Evolutionary conservation across 2,113 vertebrate genomes (phyloP).

Genomic region (Numida meleagris): DNA sequence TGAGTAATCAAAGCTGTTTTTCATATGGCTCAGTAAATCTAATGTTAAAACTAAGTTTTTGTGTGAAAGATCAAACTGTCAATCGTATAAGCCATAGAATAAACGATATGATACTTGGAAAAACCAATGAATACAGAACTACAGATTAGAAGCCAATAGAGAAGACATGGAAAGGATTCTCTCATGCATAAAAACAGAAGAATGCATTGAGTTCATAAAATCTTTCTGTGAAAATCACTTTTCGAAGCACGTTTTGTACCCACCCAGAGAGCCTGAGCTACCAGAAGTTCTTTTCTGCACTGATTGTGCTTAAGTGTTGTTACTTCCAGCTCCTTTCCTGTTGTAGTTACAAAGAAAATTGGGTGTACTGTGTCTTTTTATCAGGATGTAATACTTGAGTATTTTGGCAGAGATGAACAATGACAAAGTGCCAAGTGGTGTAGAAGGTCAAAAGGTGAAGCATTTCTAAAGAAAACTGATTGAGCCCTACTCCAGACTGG

Average conservation of each 20-base stretch:
- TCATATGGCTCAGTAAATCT: neutral
- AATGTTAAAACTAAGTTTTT: neutral
- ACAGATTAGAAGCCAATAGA: neutral
- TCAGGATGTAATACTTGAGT: slow-evolving; percentile 30
- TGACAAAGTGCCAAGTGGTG: slow-evolving; percentile 24
- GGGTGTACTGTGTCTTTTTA: slow-evolving; percentile 20
- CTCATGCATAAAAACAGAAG: neutral
- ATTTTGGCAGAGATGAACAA: slow-evolving; percentile 13
- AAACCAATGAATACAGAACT: neutral
- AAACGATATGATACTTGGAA: neutral
- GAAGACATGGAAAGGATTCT: neutral
- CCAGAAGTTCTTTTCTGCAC: neutral
- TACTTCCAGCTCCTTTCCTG: neutral
- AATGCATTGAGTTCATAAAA: neutral
- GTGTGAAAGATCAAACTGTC: neutral
- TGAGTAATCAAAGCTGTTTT: neutral
- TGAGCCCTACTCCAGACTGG: neutral
- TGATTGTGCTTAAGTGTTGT: neutral
- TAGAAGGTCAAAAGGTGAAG: slow-evolving; percentile 18
- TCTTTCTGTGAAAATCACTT: neutral
- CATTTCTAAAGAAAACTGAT: slow-evolving; percentile 3
- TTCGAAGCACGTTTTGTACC: neutral
- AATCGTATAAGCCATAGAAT: neutral
- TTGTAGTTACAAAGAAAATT: slow-evolving; percentile 13
- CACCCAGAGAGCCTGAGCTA: neutral